These are phyloP conservation scores for Agapetus fuscipes DNA, from an alignment of 2,888 invertebrate genomes.

Conservation along the genomic window DNA sequence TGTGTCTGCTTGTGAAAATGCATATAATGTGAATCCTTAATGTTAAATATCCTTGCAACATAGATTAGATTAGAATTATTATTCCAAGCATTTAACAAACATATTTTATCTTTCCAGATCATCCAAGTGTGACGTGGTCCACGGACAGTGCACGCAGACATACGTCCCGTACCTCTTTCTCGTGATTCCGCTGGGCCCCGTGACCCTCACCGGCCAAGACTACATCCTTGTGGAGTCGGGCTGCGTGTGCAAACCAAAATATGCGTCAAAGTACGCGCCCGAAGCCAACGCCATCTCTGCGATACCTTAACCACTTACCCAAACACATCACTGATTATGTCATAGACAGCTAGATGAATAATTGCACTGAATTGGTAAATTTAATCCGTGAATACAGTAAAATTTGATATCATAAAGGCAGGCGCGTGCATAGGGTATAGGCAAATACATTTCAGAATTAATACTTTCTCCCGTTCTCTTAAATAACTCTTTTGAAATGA, in stretches of 20 bases:
- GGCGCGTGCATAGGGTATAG: no score
- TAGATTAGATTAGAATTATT: no score
- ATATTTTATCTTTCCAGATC: no score
- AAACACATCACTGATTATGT: background rate
- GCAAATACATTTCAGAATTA: no score
- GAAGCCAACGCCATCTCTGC: conserved; percentile 38
- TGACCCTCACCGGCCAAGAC: conserved; percentile 85
- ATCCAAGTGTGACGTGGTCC: conserved; percentile 78
- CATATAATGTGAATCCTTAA: no score
- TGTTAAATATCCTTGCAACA: no score
- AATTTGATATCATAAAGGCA: no score
- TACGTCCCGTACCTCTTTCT: conserved; percentile 86
- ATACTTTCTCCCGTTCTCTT: no score
- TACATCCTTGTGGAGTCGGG: conserved; percentile 92
- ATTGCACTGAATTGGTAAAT: background rate
- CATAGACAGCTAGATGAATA: no score
- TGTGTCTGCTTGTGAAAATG: no score
- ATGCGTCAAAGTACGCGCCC: conserved; percentile 33
- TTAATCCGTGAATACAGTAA: background rate
- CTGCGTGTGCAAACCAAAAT: conserved; percentile 71
- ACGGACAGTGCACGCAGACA: conserved; percentile 86
- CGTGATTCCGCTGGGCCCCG: conserved; percentile 83
- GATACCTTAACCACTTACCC: conserved; percentile 16
- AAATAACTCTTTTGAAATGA: no score
- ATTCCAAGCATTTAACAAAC: no score